Evolutionary conservation across 2,113 vertebrate genomes (phyloP).

Genomic region (Odontophorus gujanensis): DNA sequence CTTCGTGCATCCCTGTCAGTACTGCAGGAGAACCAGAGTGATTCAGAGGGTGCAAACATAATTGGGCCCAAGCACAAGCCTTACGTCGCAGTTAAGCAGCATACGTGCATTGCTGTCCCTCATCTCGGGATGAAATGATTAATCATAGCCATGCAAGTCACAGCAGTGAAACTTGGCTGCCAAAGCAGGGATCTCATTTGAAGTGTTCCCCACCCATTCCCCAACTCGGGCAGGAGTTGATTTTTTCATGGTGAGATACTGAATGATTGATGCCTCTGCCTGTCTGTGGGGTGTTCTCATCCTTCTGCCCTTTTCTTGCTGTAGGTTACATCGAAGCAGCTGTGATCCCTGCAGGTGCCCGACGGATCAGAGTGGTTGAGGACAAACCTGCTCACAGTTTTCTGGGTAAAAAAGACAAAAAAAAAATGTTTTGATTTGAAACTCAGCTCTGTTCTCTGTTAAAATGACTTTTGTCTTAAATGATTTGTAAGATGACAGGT

Average conservation of each 20-base stretch:
- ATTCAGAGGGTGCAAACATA: background rate
- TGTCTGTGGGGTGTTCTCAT: background rate
- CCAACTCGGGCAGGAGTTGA: background rate
- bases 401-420: conserved; percentile 86
- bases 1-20: background rate
- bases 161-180: background rate
- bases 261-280: background rate
- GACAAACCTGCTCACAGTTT: conserved; percentile 97
- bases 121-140: background rate
- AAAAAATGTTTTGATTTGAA: background rate
- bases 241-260: background rate
- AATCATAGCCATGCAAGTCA: background rate
- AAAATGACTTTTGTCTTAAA: background rate
- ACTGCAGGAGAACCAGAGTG: background rate
- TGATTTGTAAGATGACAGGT: background rate
- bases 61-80: background rate
- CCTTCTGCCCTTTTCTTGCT: conserved; percentile 14
- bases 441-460: background rate
- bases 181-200: background rate
- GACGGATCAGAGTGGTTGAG: conserved; percentile 94
- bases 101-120: background rate
- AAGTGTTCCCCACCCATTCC: background rate
- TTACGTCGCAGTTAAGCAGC: background rate
- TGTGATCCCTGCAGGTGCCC: conserved; percentile 92
- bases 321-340: conserved; percentile 95